Percentiles rank a stretch among this genome's conserved stretches.
Conservation (phyloP, 2,113 vertebrate genomes). For the Malaclemys terrapin region DNA sequence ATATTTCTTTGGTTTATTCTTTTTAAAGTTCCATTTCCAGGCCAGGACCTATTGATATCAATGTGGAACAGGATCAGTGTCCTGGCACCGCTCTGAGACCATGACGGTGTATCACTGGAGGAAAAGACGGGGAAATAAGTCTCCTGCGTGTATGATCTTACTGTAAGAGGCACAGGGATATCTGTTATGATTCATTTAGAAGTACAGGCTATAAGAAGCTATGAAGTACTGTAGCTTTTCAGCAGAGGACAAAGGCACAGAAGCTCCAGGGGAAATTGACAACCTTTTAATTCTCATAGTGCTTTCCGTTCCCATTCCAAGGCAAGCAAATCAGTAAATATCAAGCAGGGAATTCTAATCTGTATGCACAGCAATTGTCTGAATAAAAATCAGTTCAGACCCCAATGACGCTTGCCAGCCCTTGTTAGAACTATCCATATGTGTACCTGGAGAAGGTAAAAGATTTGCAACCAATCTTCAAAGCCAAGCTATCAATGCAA, state of each 20-base stretch:
- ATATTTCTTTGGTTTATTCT: slow-evolving; percentile 37
- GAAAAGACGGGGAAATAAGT: slow-evolving; percentile 64
- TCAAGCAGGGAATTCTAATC: slow-evolving; percentile 57
- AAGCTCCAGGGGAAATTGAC: slow-evolving; percentile 20
- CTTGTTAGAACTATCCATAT: slow-evolving; percentile 49
- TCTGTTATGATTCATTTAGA: slow-evolving; percentile 44
- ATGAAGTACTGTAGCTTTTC: not conserved
- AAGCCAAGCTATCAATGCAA: slow-evolving; percentile 32
- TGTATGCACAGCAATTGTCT: slow-evolving; percentile 67
- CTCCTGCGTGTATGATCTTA: slow-evolving; percentile 30
- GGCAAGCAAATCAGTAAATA: slow-evolving; percentile 62
- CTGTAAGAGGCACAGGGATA: not conserved
- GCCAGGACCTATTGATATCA: slow-evolving; percentile 65
- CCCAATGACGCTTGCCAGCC: slow-evolving; percentile 65
- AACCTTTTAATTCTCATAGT: slow-evolving; percentile 28
- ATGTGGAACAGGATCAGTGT: slow-evolving; percentile 52
- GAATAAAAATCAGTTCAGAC: slow-evolving; percentile 72
- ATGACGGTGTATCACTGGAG: slow-evolving; percentile 31
- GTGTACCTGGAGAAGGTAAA: slow-evolving; percentile 48
- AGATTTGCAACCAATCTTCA: slow-evolving; percentile 38
- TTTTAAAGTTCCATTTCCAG: slow-evolving; percentile 56
- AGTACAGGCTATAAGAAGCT: slow-evolving; percentile 3
- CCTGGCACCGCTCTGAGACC: slow-evolving; percentile 43
- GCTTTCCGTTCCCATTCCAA: slow-evolving; percentile 28
- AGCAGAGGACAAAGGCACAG: not conserved